Base-by-base conservation (phyloP, 2,113 vertebrate genomes). In the Prionailurus bengalensis region DNA sequence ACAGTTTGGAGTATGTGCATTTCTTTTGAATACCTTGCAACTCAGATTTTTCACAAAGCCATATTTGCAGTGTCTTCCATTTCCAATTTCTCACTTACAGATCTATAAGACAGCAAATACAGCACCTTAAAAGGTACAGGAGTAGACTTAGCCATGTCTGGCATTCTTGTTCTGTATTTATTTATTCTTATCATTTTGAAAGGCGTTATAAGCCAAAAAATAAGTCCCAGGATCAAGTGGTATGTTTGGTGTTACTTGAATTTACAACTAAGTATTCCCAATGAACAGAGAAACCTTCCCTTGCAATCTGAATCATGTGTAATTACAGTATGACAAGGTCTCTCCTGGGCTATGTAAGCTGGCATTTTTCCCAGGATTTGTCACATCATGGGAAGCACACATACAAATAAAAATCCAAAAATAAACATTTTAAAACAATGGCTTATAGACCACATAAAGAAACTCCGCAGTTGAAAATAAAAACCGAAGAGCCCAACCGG, bases 301-400 rank as follows among this genome's bases (percentile, higher is more conserved):
- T 97, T 96, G 98, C 89, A 96, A 97, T 92, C 90, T 82, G 98
- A 99, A 97, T 98, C 97, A 98, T 97, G 96, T 98, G 98, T 98
- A 98, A 99, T 98, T 98, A 99, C 94, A 98, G 97, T 97, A 98
- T 73, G 98, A 98, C 98, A 98, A 98, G 98, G 97, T 85, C 96
- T 98, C 97, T 98, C 98, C 81, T 55, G 42, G 93, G 97, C 97
- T 95, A 98, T 53, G 95, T 66, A 97, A 98, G 16, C 88, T 98
- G 98, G 98, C 98, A 98, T 92, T 96, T 97, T 98, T 99, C 99
- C 98, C 98, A 99, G 98, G 98, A 98, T 98, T 98, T 99, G 98
- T 99, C 98, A 99, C 97, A 98, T 98, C 98, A 97, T 97, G 96
- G 98, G 99, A 99, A 98, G 92, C 84, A 99, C 97, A 97, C 97